These are phyloP conservation scores for Machaerirhynchus nigripectus DNA, from an alignment of 2,113 vertebrate species.

Conservation along the genomic window DNA sequence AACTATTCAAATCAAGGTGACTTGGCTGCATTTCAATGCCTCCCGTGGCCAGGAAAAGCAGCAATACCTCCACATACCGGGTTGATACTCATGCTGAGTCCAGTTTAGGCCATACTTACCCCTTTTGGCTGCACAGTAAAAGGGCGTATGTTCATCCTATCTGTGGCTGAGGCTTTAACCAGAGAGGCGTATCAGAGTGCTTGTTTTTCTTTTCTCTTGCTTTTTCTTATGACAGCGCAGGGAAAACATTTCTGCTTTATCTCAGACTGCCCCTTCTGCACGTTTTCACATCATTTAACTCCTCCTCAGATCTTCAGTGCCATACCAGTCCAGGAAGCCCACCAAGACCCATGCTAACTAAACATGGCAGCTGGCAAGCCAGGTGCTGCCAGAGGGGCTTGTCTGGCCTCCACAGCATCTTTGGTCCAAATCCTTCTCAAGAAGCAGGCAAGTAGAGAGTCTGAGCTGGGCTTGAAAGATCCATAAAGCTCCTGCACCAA, in stretches of 20 bases:
- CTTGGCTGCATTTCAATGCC: background rate
- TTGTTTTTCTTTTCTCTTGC: background rate
- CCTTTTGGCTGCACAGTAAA: background rate
- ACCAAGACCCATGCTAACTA: background rate
- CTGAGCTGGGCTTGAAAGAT: background rate
- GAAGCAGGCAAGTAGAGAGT: background rate
- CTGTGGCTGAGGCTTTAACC: background rate
- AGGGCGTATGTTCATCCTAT: accelerated
- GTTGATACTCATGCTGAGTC: background rate
- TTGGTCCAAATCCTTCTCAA: background rate
- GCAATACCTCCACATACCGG: background rate
- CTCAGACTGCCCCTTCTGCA: background rate
- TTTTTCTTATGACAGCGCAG: background rate
- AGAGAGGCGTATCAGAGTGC: accelerated
- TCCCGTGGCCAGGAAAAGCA: accelerated
- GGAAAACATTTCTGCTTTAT: background rate
- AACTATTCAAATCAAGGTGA: background rate
- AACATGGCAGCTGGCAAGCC: background rate
- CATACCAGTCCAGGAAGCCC: background rate
- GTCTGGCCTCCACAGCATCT: background rate
- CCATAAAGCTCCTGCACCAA: background rate
- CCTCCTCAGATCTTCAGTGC: background rate
- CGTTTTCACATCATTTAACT: background rate
- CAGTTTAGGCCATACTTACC: background rate
- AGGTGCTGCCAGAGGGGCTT: background rate